Base-by-base conservation (phyloP, 2,113 vertebrate species). In the Spea bombifrons region DNA sequence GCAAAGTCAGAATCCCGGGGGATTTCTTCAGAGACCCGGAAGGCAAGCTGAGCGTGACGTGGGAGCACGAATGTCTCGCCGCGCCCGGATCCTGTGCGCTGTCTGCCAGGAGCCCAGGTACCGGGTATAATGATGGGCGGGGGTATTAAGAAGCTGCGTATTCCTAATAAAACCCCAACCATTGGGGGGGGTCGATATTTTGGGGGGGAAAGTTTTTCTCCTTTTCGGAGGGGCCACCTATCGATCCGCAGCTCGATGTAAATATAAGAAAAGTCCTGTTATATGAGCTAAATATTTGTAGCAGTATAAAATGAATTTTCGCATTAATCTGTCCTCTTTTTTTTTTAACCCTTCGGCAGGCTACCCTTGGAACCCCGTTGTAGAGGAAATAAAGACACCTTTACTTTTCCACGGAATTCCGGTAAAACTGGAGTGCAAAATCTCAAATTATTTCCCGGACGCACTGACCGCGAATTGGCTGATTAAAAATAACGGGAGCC, bases 361-460 rank as follows among this genome's bases (percentile, higher is more conserved):
- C 8, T 76, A 66, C 48, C 49, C 48, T 53, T 75, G 17, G 64
- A 8, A 1, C 15, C 63, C 65, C 12, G 45, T 48, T 17, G 57
- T 74, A 61, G 72, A 48, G 30, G 30, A 53, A 5, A 53, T 53
- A 8, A 2, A 1, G 2, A 43, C 6, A 45, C 63, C 63, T 13
- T 7, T 9, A 1, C 17, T 66, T 43, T 52, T 53, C 49, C 63
- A 66, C 50, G 63, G n/a, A 7, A 66, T 3, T n/a, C 5, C 16
- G n/a, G 49, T 52, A 16, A 45, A 17, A 4, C 49, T 75, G 16
- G 48, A 57, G 50, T 75, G 75, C 69, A 12, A 72, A 17, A 72
- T 78, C 59, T 66, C 76, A 0, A 15, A 13, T 6, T 78, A 78
- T 47, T 78, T 78, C 61, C 69, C 76, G 12, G 59, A 78, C 12